Percentiles rank a stretch among this genome's conserved stretches.
Conservation (phyloP, 2,888 invertebrate species). For the Halocaridina rubra region DNA sequence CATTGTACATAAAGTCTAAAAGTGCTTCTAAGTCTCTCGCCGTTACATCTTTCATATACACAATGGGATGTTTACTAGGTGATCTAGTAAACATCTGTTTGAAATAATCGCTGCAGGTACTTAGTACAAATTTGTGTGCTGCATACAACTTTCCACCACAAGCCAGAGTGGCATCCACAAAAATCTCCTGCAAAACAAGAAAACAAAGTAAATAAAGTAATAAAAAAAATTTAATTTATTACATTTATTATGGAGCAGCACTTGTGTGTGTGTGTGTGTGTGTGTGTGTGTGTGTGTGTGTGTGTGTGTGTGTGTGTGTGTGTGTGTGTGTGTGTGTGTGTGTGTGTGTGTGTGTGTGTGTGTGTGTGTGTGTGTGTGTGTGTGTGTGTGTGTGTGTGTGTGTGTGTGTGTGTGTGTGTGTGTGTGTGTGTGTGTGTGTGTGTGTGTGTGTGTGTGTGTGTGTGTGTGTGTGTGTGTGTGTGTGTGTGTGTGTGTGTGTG, state of each 20-base stretch:
- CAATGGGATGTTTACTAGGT: constrained; percentile 61
- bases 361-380: background rate
- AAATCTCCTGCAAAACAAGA: constrained; percentile 58
- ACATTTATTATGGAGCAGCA: background rate
- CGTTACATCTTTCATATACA: constrained; percentile 64
- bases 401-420: background rate
- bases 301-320: background rate
- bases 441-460: background rate
- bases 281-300: background rate
- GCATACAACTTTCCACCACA: constrained; percentile 63
- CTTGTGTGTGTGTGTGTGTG: background rate
- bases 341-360: background rate
- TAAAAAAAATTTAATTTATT: too few species aligned
- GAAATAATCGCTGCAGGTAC: constrained; percentile 64
- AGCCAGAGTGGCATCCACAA: constrained; percentile 63
- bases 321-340: background rate
- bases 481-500: background rate
- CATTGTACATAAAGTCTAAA: constrained; percentile 63
- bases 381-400: background rate
- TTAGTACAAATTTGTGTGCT: constrained; percentile 63
- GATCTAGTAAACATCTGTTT: constrained; percentile 63
- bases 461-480: background rate
- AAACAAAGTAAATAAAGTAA: too few species aligned
- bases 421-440: background rate
- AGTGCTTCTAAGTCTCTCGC: constrained; percentile 63